Evolutionary conservation across 2,797 vertebrate genomes (phyloP), one percentile per base, ranked within the genome.

Genomic region (Gorsachius magnificus): DNA sequence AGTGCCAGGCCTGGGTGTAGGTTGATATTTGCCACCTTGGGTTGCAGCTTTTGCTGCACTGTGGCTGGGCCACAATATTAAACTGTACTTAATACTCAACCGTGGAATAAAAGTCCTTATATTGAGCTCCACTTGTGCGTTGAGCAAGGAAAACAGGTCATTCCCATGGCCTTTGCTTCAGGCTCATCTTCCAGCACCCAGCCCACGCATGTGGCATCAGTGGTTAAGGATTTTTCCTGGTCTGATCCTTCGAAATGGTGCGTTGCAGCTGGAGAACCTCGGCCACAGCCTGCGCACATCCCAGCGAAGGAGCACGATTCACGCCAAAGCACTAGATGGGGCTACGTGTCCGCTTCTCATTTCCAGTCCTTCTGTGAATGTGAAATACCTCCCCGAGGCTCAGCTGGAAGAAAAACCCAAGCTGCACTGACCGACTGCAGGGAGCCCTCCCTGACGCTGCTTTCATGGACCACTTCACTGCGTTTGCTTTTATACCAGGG

Each of bases 171-270:
- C 22, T 14, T 33, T 22, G 5, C 31, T 28, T 63, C 45, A 43
- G 81, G 36, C 20, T 48, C 16, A 13, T 45, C 38, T 83, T 56
- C 46, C 38, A 70, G 57, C 31, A 25, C 24, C 10, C 69, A 41
- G 41, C 53, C 45, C 36, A 14, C 28, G 8, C 2, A 6, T 7
- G 11, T 4, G 25, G 58, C 20, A 2, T 16, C 18, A 18, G 21
- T 0, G 4, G 18, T 0, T 5, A 3, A 12, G 60, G 53, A 0
- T 24, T 57, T 74, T n/a, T 5, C 5, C 16, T 1, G 31, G 0
- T 22, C 1, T 1, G 15, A 6, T 6, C 15, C 41, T 51, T 18
- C 1, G 0, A 3, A 18, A 1, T 0, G 1, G 20, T 0, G 16
- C 45, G 0, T 0, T 0, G 58, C 31, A 35, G 76, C 46, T 1